A percentile compares a stretch with the other conserved stretches of the same genome.
These are phyloP conservation scores for Lepidocyrtoides sp. DNA, from an alignment of 2,888 invertebrate genomes.

Conservation along the genomic window DNA sequence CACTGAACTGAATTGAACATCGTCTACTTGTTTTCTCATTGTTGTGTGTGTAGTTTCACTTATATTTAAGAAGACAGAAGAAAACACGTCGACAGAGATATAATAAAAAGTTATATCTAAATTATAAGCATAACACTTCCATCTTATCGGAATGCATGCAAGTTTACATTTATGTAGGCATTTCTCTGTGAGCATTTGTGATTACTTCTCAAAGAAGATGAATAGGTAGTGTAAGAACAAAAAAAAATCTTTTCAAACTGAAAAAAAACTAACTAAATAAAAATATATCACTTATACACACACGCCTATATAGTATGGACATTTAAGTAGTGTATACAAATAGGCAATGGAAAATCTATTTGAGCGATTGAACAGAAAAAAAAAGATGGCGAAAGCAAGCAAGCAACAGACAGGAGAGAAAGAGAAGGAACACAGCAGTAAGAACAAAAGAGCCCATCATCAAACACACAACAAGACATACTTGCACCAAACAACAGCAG, in stretches of 20 bases:
- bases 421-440: constrained; percentile 24
- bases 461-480: neutral
- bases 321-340: too few species aligned
- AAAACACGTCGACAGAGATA: neutral
- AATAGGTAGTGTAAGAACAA: constrained; percentile 3
- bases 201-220: constrained; percentile 52
- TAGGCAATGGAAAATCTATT: constrained; percentile 27
- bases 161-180: constrained; percentile 9
- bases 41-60: constrained; percentile 16
- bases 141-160: constrained; percentile 9
- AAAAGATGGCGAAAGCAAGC: constrained; percentile 48
- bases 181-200: constrained; percentile 44
- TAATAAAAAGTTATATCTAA: constrained; percentile 34
- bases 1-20: constrained; percentile 37
- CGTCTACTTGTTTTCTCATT: constrained; percentile 17
- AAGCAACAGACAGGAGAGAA: constrained; percentile 47
- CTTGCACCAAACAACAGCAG: neutral
- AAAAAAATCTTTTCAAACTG: constrained; percentile 30
- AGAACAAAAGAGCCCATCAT: constrained; percentile 56
- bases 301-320: too few species aligned
- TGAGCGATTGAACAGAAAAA: constrained; percentile 26
- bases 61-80: neutral
- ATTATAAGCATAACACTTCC: constrained; percentile 41
- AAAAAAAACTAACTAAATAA: constrained; percentile 10
- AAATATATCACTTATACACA: constrained; percentile 3